Conservation (phyloP, 2,113 vertebrate species). For the Dipodomys merriami region DNA sequence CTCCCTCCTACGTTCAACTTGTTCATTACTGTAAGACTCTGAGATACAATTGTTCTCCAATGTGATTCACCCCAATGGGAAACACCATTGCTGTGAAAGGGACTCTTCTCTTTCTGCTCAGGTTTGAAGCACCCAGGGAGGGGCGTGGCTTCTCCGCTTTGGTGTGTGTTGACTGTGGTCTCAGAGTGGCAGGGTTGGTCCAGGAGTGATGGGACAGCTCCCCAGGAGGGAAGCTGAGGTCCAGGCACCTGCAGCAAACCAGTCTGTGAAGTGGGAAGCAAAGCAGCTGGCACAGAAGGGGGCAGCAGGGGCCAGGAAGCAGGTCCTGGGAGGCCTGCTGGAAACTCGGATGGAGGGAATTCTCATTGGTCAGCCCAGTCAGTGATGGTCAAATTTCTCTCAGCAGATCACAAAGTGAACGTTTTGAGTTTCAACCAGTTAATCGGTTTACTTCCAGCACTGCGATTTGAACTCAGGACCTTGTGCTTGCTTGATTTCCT, state of each 20-base stretch:
- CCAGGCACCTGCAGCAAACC: background rate
- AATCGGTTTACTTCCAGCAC: background rate
- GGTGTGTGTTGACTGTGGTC: background rate
- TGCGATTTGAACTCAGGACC: too few relatives aligned
- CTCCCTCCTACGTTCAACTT: slow-evolving; percentile 33
- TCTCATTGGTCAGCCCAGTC: background rate
- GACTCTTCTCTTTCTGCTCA: background rate
- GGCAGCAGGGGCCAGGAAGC: background rate
- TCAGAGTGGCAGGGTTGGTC: background rate
- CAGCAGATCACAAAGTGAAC: background rate
- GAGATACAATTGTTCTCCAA: slow-evolving; percentile 41
- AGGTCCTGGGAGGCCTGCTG: background rate
- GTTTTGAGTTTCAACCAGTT: background rate
- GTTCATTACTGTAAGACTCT: background rate
- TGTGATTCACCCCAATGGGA: background rate
- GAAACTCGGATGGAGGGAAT: background rate
- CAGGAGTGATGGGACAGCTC: background rate
- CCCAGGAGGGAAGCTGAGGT: background rate
- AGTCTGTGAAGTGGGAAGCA: background rate
- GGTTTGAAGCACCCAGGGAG: background rate
- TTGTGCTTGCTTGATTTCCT: too few relatives aligned
- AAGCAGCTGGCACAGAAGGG: background rate
- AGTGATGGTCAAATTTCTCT: background rate
- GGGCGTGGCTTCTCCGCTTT: background rate
- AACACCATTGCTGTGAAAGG: background rate